Base-by-base conservation (phyloP, 2,797 vertebrate species). In the Echeneis naucrates region DNA sequence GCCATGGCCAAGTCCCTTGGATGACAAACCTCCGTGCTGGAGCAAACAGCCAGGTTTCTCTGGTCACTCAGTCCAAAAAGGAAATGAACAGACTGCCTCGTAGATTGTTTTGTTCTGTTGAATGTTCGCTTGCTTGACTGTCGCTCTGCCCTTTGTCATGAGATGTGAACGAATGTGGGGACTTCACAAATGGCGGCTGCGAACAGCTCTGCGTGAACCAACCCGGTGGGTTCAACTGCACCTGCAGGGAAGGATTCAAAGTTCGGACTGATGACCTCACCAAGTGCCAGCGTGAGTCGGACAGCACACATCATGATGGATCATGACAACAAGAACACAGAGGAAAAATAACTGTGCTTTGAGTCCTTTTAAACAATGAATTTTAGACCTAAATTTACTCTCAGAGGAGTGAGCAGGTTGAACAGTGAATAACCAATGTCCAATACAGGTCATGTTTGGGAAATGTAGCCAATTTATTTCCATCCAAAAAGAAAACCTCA, bases 151-250 rank as follows among this genome's bases (percentile, higher is more conserved):
- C 23, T 77, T 72, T 59, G 21, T 51, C 53, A n/a, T 26, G 8
- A 96, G 95, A 96, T 81, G 88, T 94, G 62, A 84, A 96, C 1
- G 95, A 96, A 75, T 96, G 95, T 7, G 84, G 52, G 19, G 93
- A 94, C 80, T 95, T 95, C 66, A 92, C 93, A n/a, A 95, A 92
- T 0, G 94, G 93, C 4, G 95, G 95, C 17, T 96, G 95, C 66
- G 92, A 95, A 84, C 95, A 96, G 90, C 83, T 93, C 65, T 96
- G 95, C 52, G 47, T 86, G 55, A 96, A 96, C 82, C 81, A 87
- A 6, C 89, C 87, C 0, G 94, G 94, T 4, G 68, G 87, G 2
- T 96, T 94, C 68, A 93, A 92, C 89, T 96, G 95, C 80, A 87
- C 84, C 85, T 96, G 95, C 81, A 88, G 74, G 48, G 78, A 81